Evolutionary conservation across 2,113 vertebrate genomes (phyloP).

Genomic region (Macrotis lagotis): DNA sequence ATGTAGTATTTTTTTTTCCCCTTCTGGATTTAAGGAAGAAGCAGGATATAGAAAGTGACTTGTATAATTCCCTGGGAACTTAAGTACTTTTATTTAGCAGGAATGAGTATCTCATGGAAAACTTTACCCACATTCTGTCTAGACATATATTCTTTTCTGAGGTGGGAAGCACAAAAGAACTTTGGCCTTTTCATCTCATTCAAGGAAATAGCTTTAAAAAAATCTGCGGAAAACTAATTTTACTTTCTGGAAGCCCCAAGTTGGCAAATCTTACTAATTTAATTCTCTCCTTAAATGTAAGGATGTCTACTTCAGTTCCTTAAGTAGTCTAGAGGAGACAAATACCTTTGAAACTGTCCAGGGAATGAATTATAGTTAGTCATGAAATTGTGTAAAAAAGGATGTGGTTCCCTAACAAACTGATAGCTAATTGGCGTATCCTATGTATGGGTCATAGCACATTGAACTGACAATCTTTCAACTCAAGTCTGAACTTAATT

Average conservation of each 20-base stretch:
- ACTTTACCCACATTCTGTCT: constrained; percentile 55
- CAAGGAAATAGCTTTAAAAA: constrained; percentile 74
- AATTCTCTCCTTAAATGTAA: constrained; percentile 68
- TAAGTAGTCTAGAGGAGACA: constrained; percentile 20
- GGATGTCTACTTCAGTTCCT: constrained; percentile 52
- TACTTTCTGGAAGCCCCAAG: constrained; percentile 72
- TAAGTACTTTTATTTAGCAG: constrained; percentile 57
- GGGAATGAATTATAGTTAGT: background rate
- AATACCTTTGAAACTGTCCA: constrained; percentile 53
- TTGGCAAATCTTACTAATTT: constrained; percentile 71
- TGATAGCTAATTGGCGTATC: background rate
- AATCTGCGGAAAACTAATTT: constrained; percentile 75
- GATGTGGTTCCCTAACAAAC: constrained; percentile 12
- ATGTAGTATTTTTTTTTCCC: constrained; percentile 33
- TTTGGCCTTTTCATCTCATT: constrained; percentile 70
- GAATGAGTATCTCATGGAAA: constrained; percentile 42
- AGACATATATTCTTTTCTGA: constrained; percentile 68
- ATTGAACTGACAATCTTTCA: background rate
- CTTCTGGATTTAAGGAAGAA: constrained; percentile 46
- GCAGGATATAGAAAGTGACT: constrained; percentile 27
- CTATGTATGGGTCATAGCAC: background rate
- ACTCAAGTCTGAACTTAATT: background rate
- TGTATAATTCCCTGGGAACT: constrained; percentile 36
- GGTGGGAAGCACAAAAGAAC: constrained; percentile 66
- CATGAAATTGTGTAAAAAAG: background rate